Evolutionary conservation across 2,113 vertebrate genomes (phyloP), one percentile per base, ranked within the genome.

Genomic region (Choloepus hoffmanni): DNA sequence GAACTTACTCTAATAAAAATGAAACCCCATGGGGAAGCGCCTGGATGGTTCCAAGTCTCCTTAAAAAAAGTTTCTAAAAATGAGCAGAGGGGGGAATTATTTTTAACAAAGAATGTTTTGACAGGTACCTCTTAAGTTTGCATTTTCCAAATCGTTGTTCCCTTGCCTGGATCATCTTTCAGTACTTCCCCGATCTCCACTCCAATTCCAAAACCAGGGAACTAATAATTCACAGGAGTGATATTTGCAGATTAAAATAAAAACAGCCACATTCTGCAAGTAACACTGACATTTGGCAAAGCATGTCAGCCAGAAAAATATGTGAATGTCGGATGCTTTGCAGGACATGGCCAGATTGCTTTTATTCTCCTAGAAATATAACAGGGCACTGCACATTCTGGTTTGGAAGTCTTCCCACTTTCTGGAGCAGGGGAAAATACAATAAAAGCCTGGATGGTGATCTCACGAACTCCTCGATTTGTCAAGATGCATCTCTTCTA

Each of bases 341-440:
- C 92, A 94, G 96, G 97, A 97, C 96, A 43, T 0, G 15, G 96
- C 89, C 97, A 97, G 92, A 92, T 97, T 96, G 96, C 97, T 78
- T 97, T 98, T 98, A 97, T 98, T 97, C 97, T 92, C 72, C 73
- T 24, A 97, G 97, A 98, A 97, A 96, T 7, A 84, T 48, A 86
- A 13, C 93, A 95, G 76, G 43, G 85, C 1, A 92, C 93, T 85
- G 74, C 68, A 81, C 95, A 67, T 97, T 96, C 86, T 0, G 0
- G 16, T 36, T 95, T 97, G 98, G 96, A 97, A 90, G 65, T 0
- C 0, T 23, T 86, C 97, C 98, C 98, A 93, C 45, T 92, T 53
- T 94, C 79, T 92, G 90, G 76, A 92, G 92, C 62, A 13, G 26
- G 68, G 40, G 67, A 45, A 81, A 84, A 65, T 60, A 90, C 58